phyloP scores from a whole-genome alignment of 2,888 invertebrate species.

The Trilocha varians region DNA sequence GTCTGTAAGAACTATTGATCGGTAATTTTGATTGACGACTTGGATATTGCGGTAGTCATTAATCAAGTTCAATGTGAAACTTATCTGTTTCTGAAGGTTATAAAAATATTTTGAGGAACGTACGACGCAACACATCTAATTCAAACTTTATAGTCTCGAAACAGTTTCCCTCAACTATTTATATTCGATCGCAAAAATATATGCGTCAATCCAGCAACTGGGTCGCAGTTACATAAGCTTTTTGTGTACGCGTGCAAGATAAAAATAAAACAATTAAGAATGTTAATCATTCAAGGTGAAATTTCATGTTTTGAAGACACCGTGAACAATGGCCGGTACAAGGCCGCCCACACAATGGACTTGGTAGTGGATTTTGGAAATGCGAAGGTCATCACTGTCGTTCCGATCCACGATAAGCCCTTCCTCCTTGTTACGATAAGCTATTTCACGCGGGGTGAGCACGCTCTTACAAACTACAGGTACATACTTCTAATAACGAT shows the following conservation, averaged over 20 bases:
- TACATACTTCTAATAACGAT: too few species aligned
- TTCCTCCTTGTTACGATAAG: slow-evolving; percentile 51
- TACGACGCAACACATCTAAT: too few species aligned
- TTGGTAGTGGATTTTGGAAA: slow-evolving; percentile 56
- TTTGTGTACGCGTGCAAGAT: slow-evolving; percentile 16
- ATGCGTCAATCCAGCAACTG: slow-evolving; percentile 5
- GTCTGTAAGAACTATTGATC: slow-evolving; percentile 3
- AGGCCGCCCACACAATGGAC: slow-evolving; percentile 50
- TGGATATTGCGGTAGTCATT: slow-evolving; percentile 5
- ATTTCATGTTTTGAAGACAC: slow-evolving; percentile 50
- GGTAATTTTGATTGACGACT: slow-evolving; percentile 3
- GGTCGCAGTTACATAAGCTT: slow-evolving; percentile 16
- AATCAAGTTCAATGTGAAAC: background rate
- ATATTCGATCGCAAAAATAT: background rate
- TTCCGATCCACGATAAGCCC: slow-evolving; percentile 48
- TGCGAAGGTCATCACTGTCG: slow-evolving; percentile 51
- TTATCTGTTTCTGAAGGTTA: background rate
- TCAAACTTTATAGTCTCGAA: too few species aligned
- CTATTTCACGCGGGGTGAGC: slow-evolving; percentile 49
- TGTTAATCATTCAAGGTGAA: slow-evolving; percentile 58
- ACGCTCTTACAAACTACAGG: slow-evolving; percentile 20
- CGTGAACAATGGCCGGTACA: slow-evolving; percentile 40
- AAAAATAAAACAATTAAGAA: slow-evolving; percentile 29
- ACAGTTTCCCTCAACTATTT: slow-evolving; percentile 10
- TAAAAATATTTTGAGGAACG: too few species aligned